Conservation (phyloP, 2,113 vertebrate species). For the Alligator sinensis region DNA sequence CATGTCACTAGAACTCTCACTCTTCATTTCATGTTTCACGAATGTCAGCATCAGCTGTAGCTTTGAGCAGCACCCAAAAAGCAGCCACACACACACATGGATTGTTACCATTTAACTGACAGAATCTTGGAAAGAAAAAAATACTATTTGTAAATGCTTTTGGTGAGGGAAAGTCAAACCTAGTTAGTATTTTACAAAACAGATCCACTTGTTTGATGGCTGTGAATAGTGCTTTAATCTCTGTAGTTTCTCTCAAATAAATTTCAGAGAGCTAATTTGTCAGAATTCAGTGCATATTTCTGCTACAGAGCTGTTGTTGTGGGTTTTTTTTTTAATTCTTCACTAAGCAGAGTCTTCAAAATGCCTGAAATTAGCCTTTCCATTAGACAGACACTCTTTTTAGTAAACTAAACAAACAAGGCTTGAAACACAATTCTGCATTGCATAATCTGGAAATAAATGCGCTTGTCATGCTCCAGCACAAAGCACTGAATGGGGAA, state of each 20-base stretch:
- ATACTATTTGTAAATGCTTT: background rate
- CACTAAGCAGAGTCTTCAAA: background rate
- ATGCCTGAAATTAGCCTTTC: background rate
- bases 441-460: background rate
- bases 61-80: background rate
- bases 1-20: background rate
- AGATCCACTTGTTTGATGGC: background rate
- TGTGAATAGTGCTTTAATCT: background rate
- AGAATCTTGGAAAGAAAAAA: background rate
- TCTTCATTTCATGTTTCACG: background rate
- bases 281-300: background rate
- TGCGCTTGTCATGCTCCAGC: background rate
- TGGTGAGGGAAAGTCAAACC: background rate
- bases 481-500: background rate
- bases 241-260: background rate
- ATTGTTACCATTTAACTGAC: background rate
- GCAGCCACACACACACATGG: background rate
- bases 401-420: background rate
- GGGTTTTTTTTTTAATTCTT: background rate
- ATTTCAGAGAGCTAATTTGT: background rate
- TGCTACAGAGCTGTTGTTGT: background rate
- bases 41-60: background rate
- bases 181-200: background rate
- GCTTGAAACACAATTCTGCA: background rate
- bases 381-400: background rate